phyloP scores from a whole-genome alignment of 2,113 vertebrate genomes.

The Clarias macrocephalus region DNA sequence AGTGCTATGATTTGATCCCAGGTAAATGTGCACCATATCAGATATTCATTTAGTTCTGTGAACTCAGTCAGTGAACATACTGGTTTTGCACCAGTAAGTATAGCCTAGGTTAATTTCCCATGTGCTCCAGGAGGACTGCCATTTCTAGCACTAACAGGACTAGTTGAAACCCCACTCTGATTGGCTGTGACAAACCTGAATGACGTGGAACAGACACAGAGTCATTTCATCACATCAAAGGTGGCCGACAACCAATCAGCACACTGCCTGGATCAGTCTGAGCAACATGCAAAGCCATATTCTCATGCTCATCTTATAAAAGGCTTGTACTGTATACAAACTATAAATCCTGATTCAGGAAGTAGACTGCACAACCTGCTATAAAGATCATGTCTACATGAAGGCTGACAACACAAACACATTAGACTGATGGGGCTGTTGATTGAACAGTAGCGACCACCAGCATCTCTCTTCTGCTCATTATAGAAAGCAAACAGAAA shows the following conservation, averaged over 20 bases:
- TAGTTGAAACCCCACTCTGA: neutral
- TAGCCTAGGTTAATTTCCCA: neutral
- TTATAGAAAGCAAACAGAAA: conserved; percentile 2
- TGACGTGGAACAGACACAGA: conserved; percentile 21
- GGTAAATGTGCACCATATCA: neutral
- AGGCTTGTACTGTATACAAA: neutral
- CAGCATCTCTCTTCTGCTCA: conserved; percentile 3
- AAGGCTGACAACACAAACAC: neutral
- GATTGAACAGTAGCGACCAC: neutral
- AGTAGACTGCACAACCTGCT: neutral
- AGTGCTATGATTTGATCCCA: neutral
- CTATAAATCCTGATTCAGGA: neutral
- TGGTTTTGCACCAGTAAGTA: neutral
- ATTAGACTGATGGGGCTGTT: neutral
- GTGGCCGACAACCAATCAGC: conserved; percentile 36
- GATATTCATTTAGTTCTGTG: neutral
- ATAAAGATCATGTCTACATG: neutral
- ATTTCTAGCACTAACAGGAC: neutral
- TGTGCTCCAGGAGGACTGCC: neutral
- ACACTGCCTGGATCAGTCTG: neutral
- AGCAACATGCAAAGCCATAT: conserved; percentile 31
- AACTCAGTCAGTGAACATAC: too few relatives aligned
- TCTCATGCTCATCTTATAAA: conserved; percentile 17
- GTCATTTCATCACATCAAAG: conserved; percentile 27
- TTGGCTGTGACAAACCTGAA: neutral